Evolutionary conservation across 2,888 invertebrate species (phyloP).

Genomic region (Drosophila prostipennis): DNA sequence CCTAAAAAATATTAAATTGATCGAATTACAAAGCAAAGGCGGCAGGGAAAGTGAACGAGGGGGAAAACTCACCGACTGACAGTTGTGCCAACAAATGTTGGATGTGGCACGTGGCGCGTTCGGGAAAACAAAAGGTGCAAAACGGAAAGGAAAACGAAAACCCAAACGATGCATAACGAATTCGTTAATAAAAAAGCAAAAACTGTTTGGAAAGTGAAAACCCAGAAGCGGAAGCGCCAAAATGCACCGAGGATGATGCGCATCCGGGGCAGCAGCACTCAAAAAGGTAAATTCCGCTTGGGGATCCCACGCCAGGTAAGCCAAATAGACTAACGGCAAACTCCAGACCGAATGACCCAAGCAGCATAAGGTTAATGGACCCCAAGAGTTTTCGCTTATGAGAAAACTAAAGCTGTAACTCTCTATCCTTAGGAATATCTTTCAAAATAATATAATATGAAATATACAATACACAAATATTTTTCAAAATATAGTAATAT

Average conservation of each 20-base stretch:
- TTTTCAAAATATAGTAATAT: too few relatives aligned
- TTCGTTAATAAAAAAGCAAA: constrained; percentile 56
- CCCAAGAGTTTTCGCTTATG: background rate
- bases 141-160: constrained; percentile 52
- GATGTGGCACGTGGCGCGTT: constrained; percentile 69
- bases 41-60: constrained; percentile 37
- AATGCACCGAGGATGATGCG: constrained; percentile 50
- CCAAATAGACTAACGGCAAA: constrained; percentile 60
- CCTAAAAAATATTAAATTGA: constrained; percentile 42
- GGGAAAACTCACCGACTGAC: constrained; percentile 44
- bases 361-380: constrained; percentile 15
- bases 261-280: constrained; percentile 60
- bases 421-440: background rate
- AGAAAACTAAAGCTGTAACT: background rate
- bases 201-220: constrained; percentile 69
- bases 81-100: constrained; percentile 76
- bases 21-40: constrained; percentile 72
- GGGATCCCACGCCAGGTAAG: constrained; percentile 45
- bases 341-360: background rate
- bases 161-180: constrained; percentile 68
- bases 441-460: too few relatives aligned
- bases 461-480: too few relatives aligned
- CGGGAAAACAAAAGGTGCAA: constrained; percentile 68
- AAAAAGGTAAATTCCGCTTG: constrained; percentile 40
- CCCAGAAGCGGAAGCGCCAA: constrained; percentile 68